Evolutionary conservation across 2,797 vertebrate genomes (phyloP), one percentile per base, ranked within the genome.

Genomic region (Moxostoma hubbsi): DNA sequence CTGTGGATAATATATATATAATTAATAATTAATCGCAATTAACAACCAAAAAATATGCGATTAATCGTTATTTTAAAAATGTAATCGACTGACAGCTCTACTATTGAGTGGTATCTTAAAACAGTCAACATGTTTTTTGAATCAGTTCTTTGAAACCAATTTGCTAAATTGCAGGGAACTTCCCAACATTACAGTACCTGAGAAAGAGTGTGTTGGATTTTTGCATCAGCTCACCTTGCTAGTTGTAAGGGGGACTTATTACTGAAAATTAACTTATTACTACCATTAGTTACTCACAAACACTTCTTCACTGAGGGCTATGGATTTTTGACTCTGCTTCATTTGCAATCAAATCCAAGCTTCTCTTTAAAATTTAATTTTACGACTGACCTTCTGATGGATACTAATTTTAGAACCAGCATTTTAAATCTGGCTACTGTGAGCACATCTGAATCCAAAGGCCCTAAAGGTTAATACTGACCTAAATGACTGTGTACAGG

Each of bases 401-500:
- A 15, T 66, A 47, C 61, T 79, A 63, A 62, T 80, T 77, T 67
- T 74, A 73, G 54, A 59, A 53, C 55, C 53, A 62, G 59, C 58
- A 59, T 68, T 65, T 53, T 47, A 64, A 61, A 77, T 67, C 66
- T 67, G 80, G 73, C 62, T 57, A 68, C 63, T 64, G 67, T 69
- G 15, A 71, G 54, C 43, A 47, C 64, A 65, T 6, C 76, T 54
- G 76, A 65, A 6, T 73, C 61, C 77, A 66, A 79, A 61, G 67
- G 61, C 61, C 74, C 73, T 80, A 68, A 81, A 82, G 72, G 86
- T 79, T 81, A 82, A 84, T 72, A 65, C 78, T 83, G 81, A 82
- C 81, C 81, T 79, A 82, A 82, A 82, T 83, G 74, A 73, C 16
- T 73, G 84, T 75, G 15, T 51, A 50, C 69, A 77, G 83, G 36